These are phyloP conservation scores for Drosophila kurseongensis DNA, from an alignment of 1,140 invertebrate species.

Conservation along the genomic window DNA sequence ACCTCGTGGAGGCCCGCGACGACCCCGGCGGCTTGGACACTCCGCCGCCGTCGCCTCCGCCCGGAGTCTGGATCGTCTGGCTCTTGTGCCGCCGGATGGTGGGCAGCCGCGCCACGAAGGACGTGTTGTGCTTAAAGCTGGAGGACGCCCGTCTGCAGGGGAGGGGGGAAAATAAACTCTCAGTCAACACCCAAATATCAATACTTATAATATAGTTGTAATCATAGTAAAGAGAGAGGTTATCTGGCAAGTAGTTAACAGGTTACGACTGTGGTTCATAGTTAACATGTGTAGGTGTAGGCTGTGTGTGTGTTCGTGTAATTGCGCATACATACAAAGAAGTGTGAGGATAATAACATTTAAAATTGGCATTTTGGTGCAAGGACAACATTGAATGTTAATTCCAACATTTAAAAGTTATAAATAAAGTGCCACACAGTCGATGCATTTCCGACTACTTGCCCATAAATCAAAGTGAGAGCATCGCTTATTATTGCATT, in stretches of 20 bases:
- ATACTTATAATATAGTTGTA: conserved; percentile 11
- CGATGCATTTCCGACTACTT: not conserved
- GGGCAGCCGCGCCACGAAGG: conserved; percentile 94
- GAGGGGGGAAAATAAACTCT: conserved; percentile 30
- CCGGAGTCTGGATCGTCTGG: conserved; percentile 89
- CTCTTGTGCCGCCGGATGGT: conserved; percentile 93
- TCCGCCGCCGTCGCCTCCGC: conserved; percentile 85
- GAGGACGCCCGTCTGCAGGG: conserved; percentile 87
- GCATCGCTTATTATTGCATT: not conserved
- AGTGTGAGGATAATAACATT: conserved; percentile 14
- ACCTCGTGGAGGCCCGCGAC: conserved; percentile 81
- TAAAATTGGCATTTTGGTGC: conserved; percentile 13
- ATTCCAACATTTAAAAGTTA: conserved; percentile 21
- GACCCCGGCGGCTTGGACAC: conserved; percentile 84
- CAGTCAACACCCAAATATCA: conserved; percentile 22
- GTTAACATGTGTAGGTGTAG: conserved; percentile 29
- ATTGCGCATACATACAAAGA: conserved; percentile 26
- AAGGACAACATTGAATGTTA: conserved; percentile 17
- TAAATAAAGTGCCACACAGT: conserved; percentile 27
- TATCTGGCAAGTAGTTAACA: conserved; percentile 44
- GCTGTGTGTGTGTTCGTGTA: conserved; percentile 35
- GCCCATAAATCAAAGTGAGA: conserved; percentile 5
- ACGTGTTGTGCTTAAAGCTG: conserved; percentile 96
- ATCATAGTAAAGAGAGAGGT: conserved; percentile 27
- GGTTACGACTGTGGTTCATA: conserved; percentile 35